Evolutionary conservation across 1,140 invertebrate genomes (phyloP), one percentile per base, ranked within the genome.

Genomic region (Ceratina calcarata): DNA sequence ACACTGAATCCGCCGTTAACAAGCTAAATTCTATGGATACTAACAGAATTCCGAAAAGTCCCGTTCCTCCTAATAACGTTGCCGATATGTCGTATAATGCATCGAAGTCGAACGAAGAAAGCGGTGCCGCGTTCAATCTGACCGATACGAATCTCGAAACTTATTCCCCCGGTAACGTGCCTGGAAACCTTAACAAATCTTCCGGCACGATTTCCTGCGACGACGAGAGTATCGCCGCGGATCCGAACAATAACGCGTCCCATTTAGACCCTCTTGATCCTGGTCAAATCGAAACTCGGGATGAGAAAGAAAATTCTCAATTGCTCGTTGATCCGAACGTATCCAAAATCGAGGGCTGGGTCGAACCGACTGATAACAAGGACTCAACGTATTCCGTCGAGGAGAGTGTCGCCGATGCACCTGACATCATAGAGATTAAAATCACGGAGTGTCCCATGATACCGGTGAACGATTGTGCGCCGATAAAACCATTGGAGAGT

Each of bases 341-440:
- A 16, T 7, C 37, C 2, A 3, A 10, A 7, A 45, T 60, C 1
- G 13, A 32, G 8, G 13, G 7, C 16, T 18, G 18, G 0, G 2
- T 13, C 4, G 22, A 37, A 16, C 22, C 65, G 0, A 69, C 1
- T 2, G 3, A 53, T 24, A 24, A 10, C n/a, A 18, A 16, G 1
- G 4, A n/a, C 2, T 3, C 3, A 0, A 20, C 13, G 2, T 61
- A 32, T 24, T 13, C n/a, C 1, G 22, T 15, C 3, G 6, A 16
- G 1, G 22, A 27, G 1, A 51, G 15, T 49, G 13, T 51, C 2
- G 45, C 22, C 15, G 66, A 70, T 1, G 22, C 61, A 20, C 20
- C 85, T 53, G 83, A 88, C 45, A 88, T 82, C 37, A 90, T 91
- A 78, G 89, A 91, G 73, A 86, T 92, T 16, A 91, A 90, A 45